These are phyloP conservation scores for Muntiacus muntjak DNA, from an alignment of 2,113 vertebrate genomes.

Conservation along the genomic window DNA sequence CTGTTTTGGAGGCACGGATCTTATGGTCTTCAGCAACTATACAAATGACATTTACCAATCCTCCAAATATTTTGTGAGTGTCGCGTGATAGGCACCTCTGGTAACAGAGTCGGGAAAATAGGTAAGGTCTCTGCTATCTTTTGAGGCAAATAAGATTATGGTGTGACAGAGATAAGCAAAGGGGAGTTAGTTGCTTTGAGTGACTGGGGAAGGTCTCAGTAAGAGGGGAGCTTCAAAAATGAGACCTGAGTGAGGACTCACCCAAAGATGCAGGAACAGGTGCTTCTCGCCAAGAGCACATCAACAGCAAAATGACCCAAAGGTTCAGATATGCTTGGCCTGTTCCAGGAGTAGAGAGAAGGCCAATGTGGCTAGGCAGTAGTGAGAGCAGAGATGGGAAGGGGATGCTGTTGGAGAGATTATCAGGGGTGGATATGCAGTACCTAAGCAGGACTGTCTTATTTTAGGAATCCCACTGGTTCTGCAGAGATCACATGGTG, in stretches of 20 bases:
- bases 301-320: neutral
- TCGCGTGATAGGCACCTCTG: neutral
- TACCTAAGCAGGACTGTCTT: neutral
- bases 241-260: neutral
- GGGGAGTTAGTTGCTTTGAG: neutral
- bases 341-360: neutral
- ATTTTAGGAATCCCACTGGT: neutral
- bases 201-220: neutral
- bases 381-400: neutral
- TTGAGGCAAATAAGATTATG: neutral
- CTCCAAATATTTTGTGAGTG: neutral
- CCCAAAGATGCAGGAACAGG: neutral
- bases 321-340: neutral
- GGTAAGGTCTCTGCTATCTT: neutral
- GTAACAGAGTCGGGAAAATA: neutral
- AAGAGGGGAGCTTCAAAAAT: neutral
- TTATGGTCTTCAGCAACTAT: neutral
- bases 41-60: neutral
- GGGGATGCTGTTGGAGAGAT: neutral
- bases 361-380: no score
- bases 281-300: neutral
- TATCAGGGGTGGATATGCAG: neutral
- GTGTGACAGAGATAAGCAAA: neutral
- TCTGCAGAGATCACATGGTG: neutral
- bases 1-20: neutral